Conservation (phyloP, 2,888 invertebrate species). For the Lasioglossum villosulum region DNA sequence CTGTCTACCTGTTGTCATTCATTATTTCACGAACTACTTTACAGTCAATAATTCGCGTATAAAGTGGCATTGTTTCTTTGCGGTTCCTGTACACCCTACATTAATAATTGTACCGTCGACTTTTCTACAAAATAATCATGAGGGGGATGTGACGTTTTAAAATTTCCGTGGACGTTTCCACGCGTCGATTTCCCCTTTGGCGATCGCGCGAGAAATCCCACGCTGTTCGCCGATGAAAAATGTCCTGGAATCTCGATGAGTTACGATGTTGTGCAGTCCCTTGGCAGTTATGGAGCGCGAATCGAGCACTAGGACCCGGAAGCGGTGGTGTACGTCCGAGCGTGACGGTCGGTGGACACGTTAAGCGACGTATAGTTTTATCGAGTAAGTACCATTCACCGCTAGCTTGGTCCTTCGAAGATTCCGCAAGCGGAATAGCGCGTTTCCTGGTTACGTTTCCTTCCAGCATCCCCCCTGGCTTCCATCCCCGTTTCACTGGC, state of each 20-base stretch:
- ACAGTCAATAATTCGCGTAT: no score
- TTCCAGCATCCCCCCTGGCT: constrained; percentile 24
- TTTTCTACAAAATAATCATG: no score
- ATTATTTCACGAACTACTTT: not conserved
- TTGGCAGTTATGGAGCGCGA: not conserved
- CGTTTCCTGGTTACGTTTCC: constrained; percentile 72
- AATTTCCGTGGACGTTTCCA: not conserved
- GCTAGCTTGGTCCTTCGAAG: constrained; percentile 64
- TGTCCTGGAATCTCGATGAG: constrained; percentile 4
- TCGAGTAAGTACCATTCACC: constrained; percentile 15
- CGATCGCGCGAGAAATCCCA: not conserved
- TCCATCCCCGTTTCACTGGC: not conserved
- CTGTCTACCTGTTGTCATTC: no score
- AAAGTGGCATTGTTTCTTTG: no score
- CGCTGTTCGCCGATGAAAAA: constrained; percentile 18
- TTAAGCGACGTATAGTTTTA: constrained; percentile 31
- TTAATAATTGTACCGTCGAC: not conserved
- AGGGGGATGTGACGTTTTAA: not conserved
- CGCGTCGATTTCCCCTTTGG: constrained; percentile 1
- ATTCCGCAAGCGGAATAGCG: constrained; percentile 66
- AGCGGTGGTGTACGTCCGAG: constrained; percentile 7
- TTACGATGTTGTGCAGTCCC: not conserved
- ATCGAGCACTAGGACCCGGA: not conserved
- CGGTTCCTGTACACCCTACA: no score
- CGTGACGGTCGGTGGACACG: constrained; percentile 1